phyloP scores from a whole-genome alignment of 2,888 invertebrate species.

The Sthenelais limicola region DNA sequence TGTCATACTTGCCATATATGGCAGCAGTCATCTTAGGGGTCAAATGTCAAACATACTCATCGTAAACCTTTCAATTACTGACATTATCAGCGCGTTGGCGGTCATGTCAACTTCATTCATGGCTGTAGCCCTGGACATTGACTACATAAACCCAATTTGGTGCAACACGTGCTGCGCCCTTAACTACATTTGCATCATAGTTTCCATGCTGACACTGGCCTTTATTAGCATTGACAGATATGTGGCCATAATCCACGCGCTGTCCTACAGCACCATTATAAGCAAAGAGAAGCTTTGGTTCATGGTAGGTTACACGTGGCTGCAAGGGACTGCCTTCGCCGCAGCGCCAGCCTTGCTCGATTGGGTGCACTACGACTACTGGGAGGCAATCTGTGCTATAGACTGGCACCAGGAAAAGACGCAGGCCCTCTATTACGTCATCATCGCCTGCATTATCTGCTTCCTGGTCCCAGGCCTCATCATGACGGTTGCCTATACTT shows the following conservation, averaged over 20 bases:
- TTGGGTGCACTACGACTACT: conserved; percentile 70
- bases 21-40: conserved; percentile 52
- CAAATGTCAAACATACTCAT: conserved; percentile 64
- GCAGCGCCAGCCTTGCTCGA: conserved; percentile 56
- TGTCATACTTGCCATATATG: conserved; percentile 60
- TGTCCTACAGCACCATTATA: conserved; percentile 58
- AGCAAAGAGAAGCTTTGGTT: conserved; percentile 50
- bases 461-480: conserved; percentile 63
- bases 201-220: conserved; percentile 69
- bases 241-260: conserved; percentile 62
- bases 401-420: conserved; percentile 61
- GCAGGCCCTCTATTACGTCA: conserved; percentile 61
- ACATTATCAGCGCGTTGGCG: conserved; percentile 57
- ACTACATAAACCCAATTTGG: conserved; percentile 49
- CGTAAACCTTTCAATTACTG: conserved; percentile 64
- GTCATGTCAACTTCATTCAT: conserved; percentile 63
- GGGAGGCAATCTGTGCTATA: conserved; percentile 69
- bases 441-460: conserved; percentile 63
- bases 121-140: conserved; percentile 53
- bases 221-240: conserved; percentile 69
- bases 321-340: conserved; percentile 64
- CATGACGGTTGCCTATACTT: conserved; percentile 59
- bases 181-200: conserved; percentile 70
- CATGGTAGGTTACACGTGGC: conserved; percentile 62
- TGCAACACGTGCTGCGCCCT: conserved; percentile 64